Evolutionary conservation across 2,797 vertebrate genomes (phyloP), one percentile per base, ranked within the genome.

Genomic region (Danio aesculapii): DNA sequence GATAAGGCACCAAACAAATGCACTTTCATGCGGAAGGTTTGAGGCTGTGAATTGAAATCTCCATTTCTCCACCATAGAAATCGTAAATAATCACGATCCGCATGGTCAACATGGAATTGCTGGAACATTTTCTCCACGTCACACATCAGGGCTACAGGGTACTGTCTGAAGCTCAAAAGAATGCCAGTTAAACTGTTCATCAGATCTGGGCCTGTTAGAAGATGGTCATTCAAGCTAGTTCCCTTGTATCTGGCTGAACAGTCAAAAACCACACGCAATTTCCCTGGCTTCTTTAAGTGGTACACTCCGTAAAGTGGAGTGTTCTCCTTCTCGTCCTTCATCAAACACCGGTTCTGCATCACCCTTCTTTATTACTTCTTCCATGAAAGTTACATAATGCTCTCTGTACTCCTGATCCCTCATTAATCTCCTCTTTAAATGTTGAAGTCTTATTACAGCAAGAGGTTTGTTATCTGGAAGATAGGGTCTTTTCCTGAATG

Each of bases 221-320:
- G n/a, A n/a, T n/a, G n/a, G n/a, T n/a, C n/a, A n/a, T n/a, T n/a
- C n/a, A n/a, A n/a, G n/a, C n/a, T n/a, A n/a, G n/a, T n/a, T n/a
- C n/a, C n/a, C n/a, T n/a, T n/a, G n/a, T n/a, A n/a, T n/a, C n/a
- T n/a, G n/a, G n/a, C n/a, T n/a, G n/a, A n/a, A n/a, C n/a, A n/a
- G n/a, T n/a, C n/a, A n/a, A n/a, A n/a, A n/a, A n/a, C n/a, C n/a
- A n/a, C 77, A 81, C 9, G 59, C 67, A 76, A 82, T 82, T 75
- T 47, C 19, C 21, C 84, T 81, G 49, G 77, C 77, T 47, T 78
- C 77, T 10, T 87, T 39, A 67, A 81, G 55, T 73, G 77, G 73
- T 19, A 58, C 67, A 53, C 46, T n/a, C 79, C 21, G 10, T 81
- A 62, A 8, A 58, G 71, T 41, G 79, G 70, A 14, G 57, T 72